These are phyloP conservation scores for Pterocles burchelli DNA, from an alignment of 2,113 vertebrate genomes.

Conservation along the genomic window DNA sequence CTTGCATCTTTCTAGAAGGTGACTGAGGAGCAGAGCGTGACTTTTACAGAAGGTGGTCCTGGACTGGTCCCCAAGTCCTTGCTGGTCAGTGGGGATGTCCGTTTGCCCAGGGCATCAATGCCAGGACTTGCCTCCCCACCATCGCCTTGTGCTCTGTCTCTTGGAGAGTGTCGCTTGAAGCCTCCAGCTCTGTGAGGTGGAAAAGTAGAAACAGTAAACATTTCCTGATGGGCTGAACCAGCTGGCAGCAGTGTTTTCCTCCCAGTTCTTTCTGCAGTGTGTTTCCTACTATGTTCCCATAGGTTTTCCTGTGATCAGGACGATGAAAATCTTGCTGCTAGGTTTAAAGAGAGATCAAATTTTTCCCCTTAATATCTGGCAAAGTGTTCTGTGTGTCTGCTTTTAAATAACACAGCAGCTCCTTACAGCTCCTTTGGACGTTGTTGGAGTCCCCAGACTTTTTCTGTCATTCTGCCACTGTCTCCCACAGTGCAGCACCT, in stretches of 20 bases:
- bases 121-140: not conserved
- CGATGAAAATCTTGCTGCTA: not conserved
- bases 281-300: not conserved
- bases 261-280: not conserved
- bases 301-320: not conserved
- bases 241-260: not conserved
- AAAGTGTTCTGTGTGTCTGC: not conserved
- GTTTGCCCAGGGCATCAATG: not conserved
- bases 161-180: not conserved
- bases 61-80: not conserved
- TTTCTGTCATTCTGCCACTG: not conserved
- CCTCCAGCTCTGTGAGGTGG: not conserved
- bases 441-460: not conserved
- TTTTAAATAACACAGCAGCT: not conserved
- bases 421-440: not conserved
- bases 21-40: not conserved
- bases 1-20: not conserved
- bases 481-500: not conserved
- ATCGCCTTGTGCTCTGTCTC: not conserved
- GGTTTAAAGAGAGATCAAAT: not conserved
- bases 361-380: not conserved
- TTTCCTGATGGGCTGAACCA: slow-evolving; percentile 1
- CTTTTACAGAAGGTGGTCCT: not conserved
- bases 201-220: not conserved
- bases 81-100: not conserved